A percentile compares a stretch with the other conserved stretches of the same genome.
These are phyloP conservation scores for Drosophila vallismaia DNA, from an alignment of 2,888 invertebrate genomes.

Conservation along the genomic window DNA sequence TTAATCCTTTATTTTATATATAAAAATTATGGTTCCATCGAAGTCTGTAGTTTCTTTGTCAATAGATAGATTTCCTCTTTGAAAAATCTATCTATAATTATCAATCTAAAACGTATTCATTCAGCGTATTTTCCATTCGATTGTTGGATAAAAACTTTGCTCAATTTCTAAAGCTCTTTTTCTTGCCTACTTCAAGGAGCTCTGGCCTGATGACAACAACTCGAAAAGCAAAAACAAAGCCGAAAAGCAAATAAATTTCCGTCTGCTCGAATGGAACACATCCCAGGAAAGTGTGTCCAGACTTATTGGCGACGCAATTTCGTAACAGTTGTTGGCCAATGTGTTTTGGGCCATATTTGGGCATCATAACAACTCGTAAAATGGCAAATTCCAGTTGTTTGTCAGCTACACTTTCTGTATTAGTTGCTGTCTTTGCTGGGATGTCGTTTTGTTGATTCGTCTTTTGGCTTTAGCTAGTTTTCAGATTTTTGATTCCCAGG, in stretches of 20 bases:
- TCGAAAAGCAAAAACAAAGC: slow-evolving; percentile 13
- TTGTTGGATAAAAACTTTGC: neutral
- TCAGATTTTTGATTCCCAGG: slow-evolving; percentile 63
- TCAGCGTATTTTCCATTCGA: slow-evolving; percentile 30
- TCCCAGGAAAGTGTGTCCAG: slow-evolving; percentile 59
- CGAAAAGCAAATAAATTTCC: slow-evolving; percentile 40
- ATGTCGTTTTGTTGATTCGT: slow-evolving; percentile 34
- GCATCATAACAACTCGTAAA: slow-evolving; percentile 64
- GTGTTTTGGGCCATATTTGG: slow-evolving; percentile 56
- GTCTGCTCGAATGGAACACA: slow-evolving; percentile 30
- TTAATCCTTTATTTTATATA: neutral
- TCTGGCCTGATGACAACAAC: slow-evolving; percentile 26
- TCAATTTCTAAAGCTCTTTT: slow-evolving; percentile 13
- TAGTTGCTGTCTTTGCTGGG: neutral
- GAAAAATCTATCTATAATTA: no score
- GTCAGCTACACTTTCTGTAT: slow-evolving; percentile 33
- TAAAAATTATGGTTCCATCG: no score
- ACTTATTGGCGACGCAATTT: slow-evolving; percentile 74
- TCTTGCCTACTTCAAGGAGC: slow-evolving; percentile 50
- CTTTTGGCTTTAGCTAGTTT: slow-evolving; percentile 53
- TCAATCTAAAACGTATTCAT: no score
- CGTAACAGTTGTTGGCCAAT: slow-evolving; percentile 17
- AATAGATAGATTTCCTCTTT: no score
- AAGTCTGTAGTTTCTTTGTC: no score
- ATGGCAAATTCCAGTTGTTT: slow-evolving; percentile 54